phyloP scores from a whole-genome alignment of 2,797 vertebrate species.

The Pangasius krempfi region DNA sequence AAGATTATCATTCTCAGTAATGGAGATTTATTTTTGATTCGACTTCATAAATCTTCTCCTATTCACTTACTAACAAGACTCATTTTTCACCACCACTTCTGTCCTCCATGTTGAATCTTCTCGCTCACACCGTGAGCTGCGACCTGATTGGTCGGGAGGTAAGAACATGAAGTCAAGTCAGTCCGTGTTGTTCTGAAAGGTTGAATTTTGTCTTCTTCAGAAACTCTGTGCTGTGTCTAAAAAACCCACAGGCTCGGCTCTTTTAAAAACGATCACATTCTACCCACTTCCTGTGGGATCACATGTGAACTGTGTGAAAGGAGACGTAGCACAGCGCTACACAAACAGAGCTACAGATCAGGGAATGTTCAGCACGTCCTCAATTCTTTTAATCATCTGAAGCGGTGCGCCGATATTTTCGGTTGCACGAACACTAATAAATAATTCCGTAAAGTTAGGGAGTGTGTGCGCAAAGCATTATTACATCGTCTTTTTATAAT shows the following conservation, averaged over 20 bases:
- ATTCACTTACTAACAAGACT: background rate
- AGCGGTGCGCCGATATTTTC: too few relatives aligned
- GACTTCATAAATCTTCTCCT: background rate
- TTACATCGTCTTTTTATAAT: background rate
- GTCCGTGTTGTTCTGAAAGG: background rate
- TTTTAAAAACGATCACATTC: background rate
- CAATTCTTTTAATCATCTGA: too few relatives aligned
- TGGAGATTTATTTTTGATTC: background rate
- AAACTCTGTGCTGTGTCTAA: background rate
- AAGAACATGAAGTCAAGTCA: background rate
- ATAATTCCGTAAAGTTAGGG: too few relatives aligned
- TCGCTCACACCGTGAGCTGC: background rate
- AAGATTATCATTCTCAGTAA: background rate
- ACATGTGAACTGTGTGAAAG: background rate
- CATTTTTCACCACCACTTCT: background rate
- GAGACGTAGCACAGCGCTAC: background rate
- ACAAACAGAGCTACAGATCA: background rate
- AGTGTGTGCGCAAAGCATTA: too few relatives aligned
- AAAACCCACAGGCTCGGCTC: background rate
- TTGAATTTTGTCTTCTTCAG: background rate
- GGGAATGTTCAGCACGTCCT: background rate
- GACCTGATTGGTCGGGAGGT: background rate
- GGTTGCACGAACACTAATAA: too few relatives aligned
- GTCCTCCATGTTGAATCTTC: background rate
- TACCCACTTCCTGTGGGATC: background rate